These are phyloP conservation scores for Cacatua alba DNA, from an alignment of 2,113 vertebrate species.

Conservation along the genomic window DNA sequence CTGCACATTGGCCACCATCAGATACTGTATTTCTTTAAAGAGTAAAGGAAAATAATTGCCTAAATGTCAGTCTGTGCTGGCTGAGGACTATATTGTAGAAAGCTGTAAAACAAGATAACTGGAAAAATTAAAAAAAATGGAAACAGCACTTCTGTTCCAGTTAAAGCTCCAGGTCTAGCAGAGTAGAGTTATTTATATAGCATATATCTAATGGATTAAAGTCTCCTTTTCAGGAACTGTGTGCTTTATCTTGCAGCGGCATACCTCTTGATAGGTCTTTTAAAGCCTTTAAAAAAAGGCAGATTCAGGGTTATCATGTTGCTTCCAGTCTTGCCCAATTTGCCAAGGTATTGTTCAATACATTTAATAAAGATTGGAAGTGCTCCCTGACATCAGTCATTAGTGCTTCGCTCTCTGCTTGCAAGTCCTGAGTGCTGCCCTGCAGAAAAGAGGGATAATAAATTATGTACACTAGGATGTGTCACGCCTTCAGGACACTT, in stretches of 20 bases:
- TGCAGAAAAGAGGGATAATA: background rate
- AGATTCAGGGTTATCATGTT: conserved; percentile 36
- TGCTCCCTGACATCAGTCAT: background rate
- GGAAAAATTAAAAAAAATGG: background rate
- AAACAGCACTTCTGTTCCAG: background rate
- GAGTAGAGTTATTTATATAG: conserved; percentile 3
- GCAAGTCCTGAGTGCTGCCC: background rate
- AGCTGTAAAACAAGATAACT: conserved; percentile 56
- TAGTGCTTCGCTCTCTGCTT: background rate
- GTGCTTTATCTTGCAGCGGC: conserved; percentile 46
- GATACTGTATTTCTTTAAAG: conserved; percentile 2
- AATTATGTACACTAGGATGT: background rate
- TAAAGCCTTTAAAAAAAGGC: conserved; percentile 26
- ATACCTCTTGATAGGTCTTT: conserved; percentile 15
- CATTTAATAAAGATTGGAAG: background rate
- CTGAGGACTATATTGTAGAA: background rate
- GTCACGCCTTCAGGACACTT: background rate
- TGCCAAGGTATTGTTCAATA: background rate
- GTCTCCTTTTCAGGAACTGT: background rate
- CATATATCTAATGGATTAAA: conserved; percentile 11
- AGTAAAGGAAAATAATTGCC: background rate
- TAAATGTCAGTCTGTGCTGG: background rate
- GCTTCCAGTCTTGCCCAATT: conserved; percentile 3
- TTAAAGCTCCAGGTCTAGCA: background rate
- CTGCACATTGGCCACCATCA: conserved; percentile 2